Evolutionary conservation across 2,113 vertebrate species (phyloP), one percentile per base, ranked within the genome.

Genomic region (Ibidorhyncha struthersii): DNA sequence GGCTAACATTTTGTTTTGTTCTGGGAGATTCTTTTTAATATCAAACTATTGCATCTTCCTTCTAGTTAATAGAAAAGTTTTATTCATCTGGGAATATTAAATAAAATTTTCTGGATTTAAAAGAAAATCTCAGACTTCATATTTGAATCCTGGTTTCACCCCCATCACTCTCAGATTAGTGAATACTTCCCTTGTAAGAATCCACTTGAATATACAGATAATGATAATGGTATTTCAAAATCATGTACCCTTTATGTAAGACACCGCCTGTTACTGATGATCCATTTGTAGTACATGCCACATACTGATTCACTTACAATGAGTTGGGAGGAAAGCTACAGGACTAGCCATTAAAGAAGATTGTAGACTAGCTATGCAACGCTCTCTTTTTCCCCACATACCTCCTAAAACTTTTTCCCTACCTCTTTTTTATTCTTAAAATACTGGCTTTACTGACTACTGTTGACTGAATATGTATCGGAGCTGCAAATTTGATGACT

Each of bases 351-450:
- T 62, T 84, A 85, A 62, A 55, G 50, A 81, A 30, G 32, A 79
- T 2, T 65, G 56, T 41, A 83, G 36, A 16, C 12, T 30, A 56
- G 14, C 21, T 50, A 79, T 65, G 29, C 25, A 61, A 76, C 3
- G 36, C 5, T 11, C 6, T 15, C 36, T 18, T 25, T 19, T 2
- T 1, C 0, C 0, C 12, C 6, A 30, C 1, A 0, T 15, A 10
- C 19, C 26, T 53, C 34, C 18, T 82, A 53, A 73, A 55, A 32
- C 22, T 65, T 53, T 70, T 61, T 15, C 25, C 34, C 8, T 56
- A 23, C 8, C 9, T 91, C 12, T 66, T 49, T 76, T 73, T 80
- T 26, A 34, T 79, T 83, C 13, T 50, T 76, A 52, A 56, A 65
- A 27, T 23, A 34, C 36, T 47, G 32, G 14, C 41, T 83, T 84